Percentiles rank a stretch among this genome's conserved stretches.
phyloP scores from a whole-genome alignment of 2,113 vertebrate species.

The Ctenodactylus gundi region DNA sequence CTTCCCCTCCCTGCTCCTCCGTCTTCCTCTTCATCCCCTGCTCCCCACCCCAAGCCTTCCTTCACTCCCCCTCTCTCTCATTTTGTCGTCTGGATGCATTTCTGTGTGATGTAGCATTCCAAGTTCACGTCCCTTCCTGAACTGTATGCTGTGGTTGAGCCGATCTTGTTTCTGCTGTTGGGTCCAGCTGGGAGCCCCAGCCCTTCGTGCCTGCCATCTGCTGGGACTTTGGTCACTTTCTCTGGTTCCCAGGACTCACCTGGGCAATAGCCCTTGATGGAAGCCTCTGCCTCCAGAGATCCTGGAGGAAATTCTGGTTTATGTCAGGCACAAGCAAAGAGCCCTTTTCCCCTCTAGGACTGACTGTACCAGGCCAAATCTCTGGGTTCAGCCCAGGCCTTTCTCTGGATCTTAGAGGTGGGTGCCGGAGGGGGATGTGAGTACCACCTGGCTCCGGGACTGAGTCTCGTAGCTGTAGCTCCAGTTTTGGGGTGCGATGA shows the following conservation, averaged over 20 bases:
- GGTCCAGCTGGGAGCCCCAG: slow-evolving; percentile 15
- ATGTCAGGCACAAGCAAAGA: background rate
- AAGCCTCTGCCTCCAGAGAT: background rate
- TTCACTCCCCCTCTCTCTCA: slow-evolving; percentile 64
- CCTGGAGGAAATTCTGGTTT: background rate
- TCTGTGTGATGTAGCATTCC: slow-evolving; percentile 90
- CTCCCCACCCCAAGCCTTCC: background rate
- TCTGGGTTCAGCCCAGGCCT: background rate
- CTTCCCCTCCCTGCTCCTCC: slow-evolving; percentile 32
- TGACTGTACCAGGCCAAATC: background rate
- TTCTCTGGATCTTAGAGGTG: background rate
- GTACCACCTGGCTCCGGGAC: background rate
- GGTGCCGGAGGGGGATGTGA: background rate
- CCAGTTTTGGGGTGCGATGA: background rate
- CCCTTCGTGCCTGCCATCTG: slow-evolving; percentile 27
- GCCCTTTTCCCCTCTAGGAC: background rate
- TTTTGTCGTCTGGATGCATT: slow-evolving; percentile 92
- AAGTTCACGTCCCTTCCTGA: slow-evolving; percentile 89
- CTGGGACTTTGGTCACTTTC: background rate
- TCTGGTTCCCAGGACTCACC: background rate
- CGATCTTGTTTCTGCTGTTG: slow-evolving; percentile 66
- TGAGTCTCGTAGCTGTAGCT: background rate
- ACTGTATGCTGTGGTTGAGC: slow-evolving; percentile 76
- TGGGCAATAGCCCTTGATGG: background rate
- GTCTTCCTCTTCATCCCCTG: background rate